Evolutionary conservation across 1,140 invertebrate genomes (phyloP).

Genomic region (Idris sp.): DNA sequence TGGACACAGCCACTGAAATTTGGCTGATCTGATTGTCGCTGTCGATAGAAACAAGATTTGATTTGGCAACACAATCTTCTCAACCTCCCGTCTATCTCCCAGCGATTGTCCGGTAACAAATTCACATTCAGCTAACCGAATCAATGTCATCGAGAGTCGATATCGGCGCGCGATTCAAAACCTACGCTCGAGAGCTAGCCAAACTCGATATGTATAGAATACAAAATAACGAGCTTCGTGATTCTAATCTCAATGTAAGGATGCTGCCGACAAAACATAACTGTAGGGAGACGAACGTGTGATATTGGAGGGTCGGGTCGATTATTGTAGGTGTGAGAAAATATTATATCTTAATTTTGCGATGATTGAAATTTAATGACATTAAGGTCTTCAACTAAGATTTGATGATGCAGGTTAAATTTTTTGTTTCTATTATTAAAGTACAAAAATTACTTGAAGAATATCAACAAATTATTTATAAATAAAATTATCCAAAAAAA

Average conservation of each 20-base stretch:
- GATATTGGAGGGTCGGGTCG: conserved; percentile 44
- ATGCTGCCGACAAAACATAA: conserved; percentile 10
- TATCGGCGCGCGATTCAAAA: conserved; percentile 29
- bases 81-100: no score
- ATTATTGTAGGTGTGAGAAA: conserved; percentile 24
- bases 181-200: conserved; percentile 20
- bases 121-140: conserved; percentile 44
- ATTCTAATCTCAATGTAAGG: conserved; percentile 51
- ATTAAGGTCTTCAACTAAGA: conserved; percentile 35
- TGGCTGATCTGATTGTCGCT: conserved; percentile 28
- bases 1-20: conserved; percentile 11
- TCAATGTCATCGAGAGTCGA: conserved; percentile 28
- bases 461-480: no score
- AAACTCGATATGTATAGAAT: conserved; percentile 42
- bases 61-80: conserved; percentile 30
- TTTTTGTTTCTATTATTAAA: no score
- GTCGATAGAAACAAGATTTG: conserved; percentile 34
- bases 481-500: no score
- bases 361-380: conserved; percentile 38
- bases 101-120: conserved; percentile 35
- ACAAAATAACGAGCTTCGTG: conserved; percentile 48
- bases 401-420: no score
- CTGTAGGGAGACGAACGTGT: neutral
- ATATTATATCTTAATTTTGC: conserved; percentile 36
- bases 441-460: no score